Evolutionary conservation across 2,888 invertebrate species (phyloP).

Genomic region (Nomada fabriciana): DNA sequence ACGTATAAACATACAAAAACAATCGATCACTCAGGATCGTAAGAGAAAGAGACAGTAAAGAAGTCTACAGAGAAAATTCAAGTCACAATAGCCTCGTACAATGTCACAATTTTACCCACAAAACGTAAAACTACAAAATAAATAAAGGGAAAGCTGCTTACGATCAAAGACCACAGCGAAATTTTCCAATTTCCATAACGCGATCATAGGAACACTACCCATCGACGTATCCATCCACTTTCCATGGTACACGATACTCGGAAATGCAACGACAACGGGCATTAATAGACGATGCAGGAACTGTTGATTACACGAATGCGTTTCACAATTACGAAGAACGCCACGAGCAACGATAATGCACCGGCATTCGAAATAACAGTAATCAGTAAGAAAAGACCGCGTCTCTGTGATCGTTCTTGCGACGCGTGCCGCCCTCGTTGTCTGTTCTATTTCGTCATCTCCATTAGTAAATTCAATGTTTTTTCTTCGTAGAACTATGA

Average conservation of each 20-base stretch:
- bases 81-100: neutral
- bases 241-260: slow-evolving; percentile 21
- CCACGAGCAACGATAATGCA: slow-evolving; percentile 25
- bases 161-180: neutral
- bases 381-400: slow-evolving; percentile 29
- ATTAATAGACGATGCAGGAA: slow-evolving; percentile 30
- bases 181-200: neutral
- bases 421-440: slow-evolving; percentile 8
- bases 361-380: slow-evolving; percentile 39
- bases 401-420: slow-evolving; percentile 32
- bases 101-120: too few species aligned
- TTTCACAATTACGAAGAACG: slow-evolving; percentile 22
- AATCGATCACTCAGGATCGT: neutral
- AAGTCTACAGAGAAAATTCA: neutral
- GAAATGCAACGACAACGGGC: slow-evolving; percentile 24
- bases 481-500: neutral
- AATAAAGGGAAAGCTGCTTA: neutral
- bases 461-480: neutral
- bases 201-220: neutral
- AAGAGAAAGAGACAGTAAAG: neutral
- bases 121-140: too few species aligned
- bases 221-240: neutral
- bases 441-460: slow-evolving; percentile 35
- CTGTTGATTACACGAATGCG: slow-evolving; percentile 34
- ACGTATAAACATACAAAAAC: neutral